Conservation (phyloP, 2,113 vertebrate genomes). For the Alethe diademata region DNA sequence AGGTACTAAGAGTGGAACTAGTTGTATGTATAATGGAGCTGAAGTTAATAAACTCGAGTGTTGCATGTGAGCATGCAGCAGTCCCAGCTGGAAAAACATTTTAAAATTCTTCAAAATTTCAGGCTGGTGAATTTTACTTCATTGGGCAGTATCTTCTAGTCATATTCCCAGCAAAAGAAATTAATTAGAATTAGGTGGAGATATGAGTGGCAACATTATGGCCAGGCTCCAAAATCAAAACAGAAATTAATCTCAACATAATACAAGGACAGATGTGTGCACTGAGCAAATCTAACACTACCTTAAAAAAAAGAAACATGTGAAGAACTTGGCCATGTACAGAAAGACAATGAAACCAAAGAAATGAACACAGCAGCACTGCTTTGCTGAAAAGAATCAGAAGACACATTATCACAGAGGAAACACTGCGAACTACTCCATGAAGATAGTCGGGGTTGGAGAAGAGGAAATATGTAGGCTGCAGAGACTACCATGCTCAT, state of each 20-base stretch:
- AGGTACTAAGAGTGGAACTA: background rate
- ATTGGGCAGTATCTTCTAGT: background rate
- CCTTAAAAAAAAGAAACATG: background rate
- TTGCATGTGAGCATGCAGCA: background rate
- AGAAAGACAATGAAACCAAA: background rate
- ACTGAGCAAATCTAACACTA: background rate
- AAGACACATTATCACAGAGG: background rate
- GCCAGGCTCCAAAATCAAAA: background rate
- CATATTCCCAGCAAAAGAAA: background rate
- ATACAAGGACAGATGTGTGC: background rate
- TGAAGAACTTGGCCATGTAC: background rate
- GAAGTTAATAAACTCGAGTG: background rate
- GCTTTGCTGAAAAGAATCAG: background rate
- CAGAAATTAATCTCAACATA: background rate
- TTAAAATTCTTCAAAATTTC: background rate
- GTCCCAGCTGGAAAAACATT: background rate
- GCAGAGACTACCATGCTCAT: background rate
- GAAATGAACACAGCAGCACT: background rate
- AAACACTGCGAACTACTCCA: background rate
- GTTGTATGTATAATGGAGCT: background rate
- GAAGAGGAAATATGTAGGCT: background rate
- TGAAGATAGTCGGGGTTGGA: background rate
- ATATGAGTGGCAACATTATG: background rate
- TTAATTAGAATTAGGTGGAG: background rate
- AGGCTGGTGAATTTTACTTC: background rate